These are phyloP conservation scores for Halichondria panicea DNA, from an alignment of 37 sponge, comb jelly and placozoan genomes.

Conservation along the genomic window DNA sequence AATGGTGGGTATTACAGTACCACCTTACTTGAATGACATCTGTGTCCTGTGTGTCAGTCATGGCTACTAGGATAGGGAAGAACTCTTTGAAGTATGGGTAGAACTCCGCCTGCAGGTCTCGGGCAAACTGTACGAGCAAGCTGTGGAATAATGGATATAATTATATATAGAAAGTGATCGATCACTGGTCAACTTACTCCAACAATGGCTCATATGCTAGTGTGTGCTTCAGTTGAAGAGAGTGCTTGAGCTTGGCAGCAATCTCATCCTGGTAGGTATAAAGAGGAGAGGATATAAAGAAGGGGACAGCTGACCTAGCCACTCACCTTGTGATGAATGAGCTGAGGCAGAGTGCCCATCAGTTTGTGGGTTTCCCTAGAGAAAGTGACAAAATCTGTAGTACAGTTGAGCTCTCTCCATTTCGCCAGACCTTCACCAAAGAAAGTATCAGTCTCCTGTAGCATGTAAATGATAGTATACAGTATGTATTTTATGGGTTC, in stretches of 20 bases:
- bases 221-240: constrained; percentile 32
- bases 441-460: constrained; percentile 73
- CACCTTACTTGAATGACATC: constrained; percentile 66
- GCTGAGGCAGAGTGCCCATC: constrained; percentile 47
- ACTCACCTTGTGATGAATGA: constrained; percentile 78
- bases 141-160: constrained; percentile 15
- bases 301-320: neutral
- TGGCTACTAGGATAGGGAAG: constrained; percentile 58
- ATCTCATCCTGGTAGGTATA: constrained; percentile 43
- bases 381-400: constrained; percentile 64
- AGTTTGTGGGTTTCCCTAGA: constrained; percentile 16
- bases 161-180: neutral
- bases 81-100: constrained; percentile 79
- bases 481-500: no score
- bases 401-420: constrained; percentile 90
- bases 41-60: constrained; percentile 54
- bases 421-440: constrained; percentile 71
- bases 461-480: neutral
- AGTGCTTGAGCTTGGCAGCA: constrained; percentile 31
- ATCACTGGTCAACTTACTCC: constrained; percentile 16
- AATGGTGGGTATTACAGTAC: neutral
- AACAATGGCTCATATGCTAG: constrained; percentile 65
- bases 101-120: constrained; percentile 88
- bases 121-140: constrained; percentile 80
- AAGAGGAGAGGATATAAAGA: neutral